Evolutionary conservation across 2,797 vertebrate genomes (phyloP), one percentile per base, ranked within the genome.

Genomic region (Orientallactaga sibirica): DNA sequence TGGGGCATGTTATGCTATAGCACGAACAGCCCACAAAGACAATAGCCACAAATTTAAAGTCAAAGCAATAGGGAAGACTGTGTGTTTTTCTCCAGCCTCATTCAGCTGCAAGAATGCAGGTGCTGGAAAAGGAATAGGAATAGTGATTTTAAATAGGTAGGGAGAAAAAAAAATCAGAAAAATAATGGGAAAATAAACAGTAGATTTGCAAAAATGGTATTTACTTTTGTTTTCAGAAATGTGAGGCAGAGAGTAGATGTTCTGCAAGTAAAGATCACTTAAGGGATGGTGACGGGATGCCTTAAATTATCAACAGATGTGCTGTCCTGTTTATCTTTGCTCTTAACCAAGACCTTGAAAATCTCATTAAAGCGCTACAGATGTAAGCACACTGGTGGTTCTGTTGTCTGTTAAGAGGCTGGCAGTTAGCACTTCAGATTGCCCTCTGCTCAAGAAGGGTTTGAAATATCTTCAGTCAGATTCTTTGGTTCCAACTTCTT

Each of bases 181-280:
- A 80, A 62, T 18, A 86, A 68, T 41, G 10, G 33, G 20, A 22
- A 79, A 68, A 77, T 9, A 78, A 73, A 37, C 2, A 16, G 15
- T 7, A 67, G 71, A 52, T 22, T 75, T 82, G 20, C 18, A 25
- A 86, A 95, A 93, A 78, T 3, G 19, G 9, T 33, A 62, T 61
- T 77, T 71, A 8, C 33, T 92, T 93, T 90, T 92, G 8, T 90
- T 93, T 95, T 88, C 2, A 94, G 78, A 91, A 85, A 77, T 70
- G 12, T 73, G 64, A 89, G 11, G 29, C 11, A 58, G 20, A 12
- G 20, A 10, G 16, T 55, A 84, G 70, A 68, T 74, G 41, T 48
- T 96, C 27, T 68, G 1, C n/a, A 79, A 93, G 68, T 41, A 24
- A 62, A 84, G 90, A 22, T 11, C 76, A 52, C 52, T 92, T 91